phyloP scores from a whole-genome alignment of 1,140 invertebrate species.

The Phortica variegata region DNA sequence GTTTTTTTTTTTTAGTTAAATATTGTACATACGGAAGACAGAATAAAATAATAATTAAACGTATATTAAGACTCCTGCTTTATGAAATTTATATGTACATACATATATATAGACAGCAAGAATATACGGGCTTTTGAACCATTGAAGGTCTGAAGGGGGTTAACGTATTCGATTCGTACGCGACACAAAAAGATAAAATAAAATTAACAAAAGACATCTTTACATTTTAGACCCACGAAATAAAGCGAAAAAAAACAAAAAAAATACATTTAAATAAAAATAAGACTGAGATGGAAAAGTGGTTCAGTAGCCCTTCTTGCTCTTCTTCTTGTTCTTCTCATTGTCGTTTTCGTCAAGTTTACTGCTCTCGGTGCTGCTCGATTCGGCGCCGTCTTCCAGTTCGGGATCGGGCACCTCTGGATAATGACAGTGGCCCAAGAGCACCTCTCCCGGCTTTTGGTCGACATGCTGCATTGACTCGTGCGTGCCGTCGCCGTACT shows the following conservation, averaged over 20 bases:
- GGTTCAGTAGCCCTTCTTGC: slow-evolving; percentile 22
- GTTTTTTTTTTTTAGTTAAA: too few species aligned
- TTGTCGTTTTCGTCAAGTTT: slow-evolving; percentile 52
- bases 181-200: slow-evolving; percentile 29
- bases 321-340: slow-evolving; percentile 42
- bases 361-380: slow-evolving; percentile 51
- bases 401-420: slow-evolving; percentile 46
- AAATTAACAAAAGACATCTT: slow-evolving; percentile 22
- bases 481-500: slow-evolving; percentile 67
- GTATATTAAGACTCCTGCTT: too few species aligned
- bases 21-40: too few species aligned
- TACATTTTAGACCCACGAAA: slow-evolving; percentile 6
- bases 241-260: slow-evolving; percentile 2
- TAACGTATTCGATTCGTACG: slow-evolving; percentile 19
- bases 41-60: too few species aligned
- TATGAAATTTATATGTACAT: too few species aligned
- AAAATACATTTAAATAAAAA: slow-evolving; percentile 18
- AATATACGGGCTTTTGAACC: slow-evolving; percentile 23
- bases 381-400: slow-evolving; percentile 45
- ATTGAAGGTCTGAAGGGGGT: too few species aligned
- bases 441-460: too few species aligned
- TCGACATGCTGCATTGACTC: slow-evolving; percentile 9
- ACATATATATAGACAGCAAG: slow-evolving; percentile 26
- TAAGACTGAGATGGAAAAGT: too few species aligned
- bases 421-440: slow-evolving; percentile 34